Base-by-base conservation (phyloP, 2,113 vertebrate genomes). In the Etheostoma spectabile region DNA sequence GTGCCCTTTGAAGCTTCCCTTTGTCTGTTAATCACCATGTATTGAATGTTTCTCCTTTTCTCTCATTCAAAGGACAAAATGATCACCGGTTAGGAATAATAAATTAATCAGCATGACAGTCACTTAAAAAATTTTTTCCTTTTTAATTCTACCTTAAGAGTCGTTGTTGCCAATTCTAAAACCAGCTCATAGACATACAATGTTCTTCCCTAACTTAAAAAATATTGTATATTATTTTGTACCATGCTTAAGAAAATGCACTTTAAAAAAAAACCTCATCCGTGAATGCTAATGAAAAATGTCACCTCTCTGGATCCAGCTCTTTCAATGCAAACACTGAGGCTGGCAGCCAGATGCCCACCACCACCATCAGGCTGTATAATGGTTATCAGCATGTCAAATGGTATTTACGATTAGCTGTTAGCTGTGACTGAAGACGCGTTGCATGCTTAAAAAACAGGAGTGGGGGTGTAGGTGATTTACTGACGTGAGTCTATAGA, bases 381-480 rank as follows among this genome's bases (percentile, higher is more conserved):
- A 87, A 79, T 16, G 74, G 49, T 76, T 74, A 82, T 88, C 85
- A 88, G 82, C 68, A 80, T 63, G 85, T 89, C 86, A 90, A 83
- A 93, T 85, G 86, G 87, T 74, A 82, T 93, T 92, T 93, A 91
- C 85, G 80, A 81, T 6, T 27, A 27, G 27, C 27, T 33, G 65
- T 38, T 55, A 82, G 62, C 85, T 90, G 90, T 30, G 84, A 88
- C 71, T 89, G 46, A 21, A 52, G 70, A 79, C 57, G 21, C 24
- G 8, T 10, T 62, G 33, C 86, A 80, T 81, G 69, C 71, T 74
- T 21, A 61, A 65, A 78, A 59, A 73, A 33, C 61, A 70, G 86
- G 83, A 88, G 90, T 82, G 88, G 77, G 38, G 72, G 42, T 52
- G 86, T 93, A 51, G 91, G 87, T 83, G 93, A 94, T 93, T 92